Evolutionary conservation across 2,113 vertebrate species (phyloP), one percentile per base, ranked within the genome.

Genomic region (Australoheros scitulus): DNA sequence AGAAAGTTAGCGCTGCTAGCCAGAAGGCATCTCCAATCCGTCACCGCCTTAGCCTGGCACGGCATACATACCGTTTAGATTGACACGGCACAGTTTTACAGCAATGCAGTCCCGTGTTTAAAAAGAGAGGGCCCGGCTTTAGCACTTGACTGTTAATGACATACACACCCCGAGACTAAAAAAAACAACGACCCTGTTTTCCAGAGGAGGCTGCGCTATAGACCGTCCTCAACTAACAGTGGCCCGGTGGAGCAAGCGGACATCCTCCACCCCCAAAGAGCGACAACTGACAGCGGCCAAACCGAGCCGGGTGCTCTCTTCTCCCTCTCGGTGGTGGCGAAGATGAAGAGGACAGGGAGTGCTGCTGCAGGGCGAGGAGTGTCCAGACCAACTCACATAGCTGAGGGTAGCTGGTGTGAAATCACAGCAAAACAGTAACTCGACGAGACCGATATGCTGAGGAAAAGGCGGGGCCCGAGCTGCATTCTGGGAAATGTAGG

Each of bases 401-500:
- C 77, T 22, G 61, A n/a, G 1, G 18, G 7, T 32, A 11, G 64
- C 43, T 32, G 88, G 70, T 82, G 75, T 86, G 83, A 92, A 93
- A 93, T 92, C 93, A 90, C 80, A 87, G 92, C 93, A 90, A 88
- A 93, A 93, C 81, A 87, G 80, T 85, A 87, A 90, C 68, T 83
- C 70, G 50, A 58, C 43, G 61, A 79, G 34, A 50, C 17, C 32
- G 1, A 74, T 72, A n/a, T 80, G 77, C 34, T 80, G 14, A 83
- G 70, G 57, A 86, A 75, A 82, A 70, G 94, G 93, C 89, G 87
- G 92, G 68, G 82, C 58, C 36, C 38, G 14, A 22, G 15, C 2
- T 75, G 94, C 59, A 61, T 6, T 55, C 32, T 95, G 96, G 96
- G 96, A 94, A 87, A 89, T 92, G 92, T 84, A 94, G 94, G 47